Evolutionary conservation across 2,113 vertebrate species (phyloP).

Genomic region (Cyrtonyx montezumae): DNA sequence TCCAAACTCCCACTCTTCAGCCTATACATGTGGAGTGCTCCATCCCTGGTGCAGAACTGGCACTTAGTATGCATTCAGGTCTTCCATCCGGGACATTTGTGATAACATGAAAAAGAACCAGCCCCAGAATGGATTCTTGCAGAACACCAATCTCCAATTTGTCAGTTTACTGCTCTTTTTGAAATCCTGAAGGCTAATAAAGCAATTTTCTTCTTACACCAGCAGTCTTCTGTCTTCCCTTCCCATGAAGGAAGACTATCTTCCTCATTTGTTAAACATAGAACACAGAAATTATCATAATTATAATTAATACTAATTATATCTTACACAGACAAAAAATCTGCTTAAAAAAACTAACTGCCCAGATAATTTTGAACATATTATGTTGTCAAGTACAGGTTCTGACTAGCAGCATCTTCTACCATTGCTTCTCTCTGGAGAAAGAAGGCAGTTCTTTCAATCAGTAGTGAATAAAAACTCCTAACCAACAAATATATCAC

Average conservation of each 20-base stretch:
- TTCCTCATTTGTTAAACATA: neutral
- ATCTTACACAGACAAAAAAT: neutral
- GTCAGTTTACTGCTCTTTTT: neutral
- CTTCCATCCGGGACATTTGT: neutral
- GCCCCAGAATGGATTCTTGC: neutral
- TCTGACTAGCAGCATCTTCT: neutral
- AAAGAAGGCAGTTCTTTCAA: neutral
- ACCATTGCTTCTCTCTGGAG: neutral
- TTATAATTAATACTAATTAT: neutral
- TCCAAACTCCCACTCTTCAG: neutral
- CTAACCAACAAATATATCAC: neutral
- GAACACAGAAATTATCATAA: neutral
- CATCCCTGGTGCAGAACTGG: neutral
- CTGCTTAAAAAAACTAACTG: neutral
- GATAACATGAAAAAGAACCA: neutral
- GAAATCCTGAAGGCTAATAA: neutral
- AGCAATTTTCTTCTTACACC: rapidly evolving
- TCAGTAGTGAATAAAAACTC: neutral
- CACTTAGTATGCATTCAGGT: neutral
- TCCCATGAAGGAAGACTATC: neutral
- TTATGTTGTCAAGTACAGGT: neutral
- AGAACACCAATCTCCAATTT: neutral
- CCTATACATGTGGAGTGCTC: neutral
- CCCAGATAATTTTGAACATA: neutral
- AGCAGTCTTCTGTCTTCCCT: neutral